Evolutionary conservation across 2,797 vertebrate species (phyloP).

Genomic region (Periophthalmus magnuspinnatus): DNA sequence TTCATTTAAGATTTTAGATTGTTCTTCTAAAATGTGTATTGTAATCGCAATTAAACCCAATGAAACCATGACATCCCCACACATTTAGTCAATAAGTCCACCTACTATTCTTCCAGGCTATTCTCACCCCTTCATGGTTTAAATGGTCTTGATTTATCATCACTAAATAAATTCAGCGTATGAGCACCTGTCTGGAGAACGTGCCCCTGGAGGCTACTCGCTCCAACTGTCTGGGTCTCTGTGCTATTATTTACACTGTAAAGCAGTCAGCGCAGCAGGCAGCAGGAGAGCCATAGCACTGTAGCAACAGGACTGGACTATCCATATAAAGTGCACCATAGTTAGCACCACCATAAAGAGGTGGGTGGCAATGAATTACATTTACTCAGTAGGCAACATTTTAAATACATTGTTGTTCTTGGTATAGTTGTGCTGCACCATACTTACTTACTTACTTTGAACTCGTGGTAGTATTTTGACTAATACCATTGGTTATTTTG

Average conservation of each 20-base stretch:
- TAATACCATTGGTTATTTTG: no score
- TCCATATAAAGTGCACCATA: constrained; percentile 22
- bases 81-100: neutral
- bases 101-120: constrained; percentile 12
- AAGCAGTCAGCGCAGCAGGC: constrained; percentile 23
- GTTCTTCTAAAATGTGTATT: no score
- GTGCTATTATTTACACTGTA: constrained; percentile 17
- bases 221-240: constrained; percentile 1
- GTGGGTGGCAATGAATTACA: neutral
- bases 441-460: neutral
- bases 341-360: constrained; percentile 8
- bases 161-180: constrained; percentile 21
- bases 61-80: no score
- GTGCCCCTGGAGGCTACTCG: constrained; percentile 16
- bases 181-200: constrained; percentile 13
- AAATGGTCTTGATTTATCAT: constrained; percentile 18
- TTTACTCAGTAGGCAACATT: neutral
- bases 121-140: constrained; percentile 9
- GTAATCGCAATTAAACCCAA: no score
- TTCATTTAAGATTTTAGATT: no score
- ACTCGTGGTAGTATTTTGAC: no score
- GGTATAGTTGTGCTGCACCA: no score
- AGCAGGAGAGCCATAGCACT: neutral
- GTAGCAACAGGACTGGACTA: constrained; percentile 5
- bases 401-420: neutral